Conservation (phyloP, 2,888 invertebrate genomes). For the Drosophila paranaensis region DNA sequence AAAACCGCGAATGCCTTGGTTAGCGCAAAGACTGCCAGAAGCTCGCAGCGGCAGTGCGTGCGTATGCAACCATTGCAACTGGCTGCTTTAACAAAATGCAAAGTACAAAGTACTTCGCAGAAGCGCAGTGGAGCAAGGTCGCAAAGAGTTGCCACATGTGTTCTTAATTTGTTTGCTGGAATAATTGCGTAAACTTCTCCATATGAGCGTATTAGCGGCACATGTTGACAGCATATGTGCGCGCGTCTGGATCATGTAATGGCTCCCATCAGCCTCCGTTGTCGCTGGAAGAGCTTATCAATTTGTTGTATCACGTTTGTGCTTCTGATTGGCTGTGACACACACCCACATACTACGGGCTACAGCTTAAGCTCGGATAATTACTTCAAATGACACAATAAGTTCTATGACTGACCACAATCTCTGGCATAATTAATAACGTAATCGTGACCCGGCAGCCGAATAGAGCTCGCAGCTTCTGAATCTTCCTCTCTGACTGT, state of each 20-base stretch:
- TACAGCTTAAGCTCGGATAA: constrained; percentile 59
- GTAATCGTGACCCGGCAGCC: constrained; percentile 43
- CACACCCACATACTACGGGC: constrained; percentile 7
- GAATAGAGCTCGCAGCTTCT: neutral
- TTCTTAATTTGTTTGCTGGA: constrained; percentile 58
- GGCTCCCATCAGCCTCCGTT: constrained; percentile 11
- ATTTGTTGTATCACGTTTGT: constrained; percentile 22
- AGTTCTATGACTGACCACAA: constrained; percentile 52
- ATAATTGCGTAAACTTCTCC: constrained; percentile 59
- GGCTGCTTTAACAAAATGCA: constrained; percentile 37
- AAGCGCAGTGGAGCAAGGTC: constrained; percentile 29
- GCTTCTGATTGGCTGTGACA: constrained; percentile 33
- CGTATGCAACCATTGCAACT: constrained; percentile 28
- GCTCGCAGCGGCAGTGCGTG: neutral
- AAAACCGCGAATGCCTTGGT: constrained; percentile 31
- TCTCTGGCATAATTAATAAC: constrained; percentile 67
- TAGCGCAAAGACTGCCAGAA: constrained; percentile 5
- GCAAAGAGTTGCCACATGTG: constrained; percentile 40
- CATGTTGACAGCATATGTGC: constrained; percentile 42
- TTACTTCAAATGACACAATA: constrained; percentile 67
- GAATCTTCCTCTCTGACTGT: neutral
- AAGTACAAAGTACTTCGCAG: constrained; percentile 21
- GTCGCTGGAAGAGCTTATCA: constrained; percentile 12
- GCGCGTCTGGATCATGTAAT: constrained; percentile 36
- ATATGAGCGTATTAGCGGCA: constrained; percentile 45